Base-by-base conservation (phyloP, 2,888 invertebrate species). In the Calephelis perditalis region DNA sequence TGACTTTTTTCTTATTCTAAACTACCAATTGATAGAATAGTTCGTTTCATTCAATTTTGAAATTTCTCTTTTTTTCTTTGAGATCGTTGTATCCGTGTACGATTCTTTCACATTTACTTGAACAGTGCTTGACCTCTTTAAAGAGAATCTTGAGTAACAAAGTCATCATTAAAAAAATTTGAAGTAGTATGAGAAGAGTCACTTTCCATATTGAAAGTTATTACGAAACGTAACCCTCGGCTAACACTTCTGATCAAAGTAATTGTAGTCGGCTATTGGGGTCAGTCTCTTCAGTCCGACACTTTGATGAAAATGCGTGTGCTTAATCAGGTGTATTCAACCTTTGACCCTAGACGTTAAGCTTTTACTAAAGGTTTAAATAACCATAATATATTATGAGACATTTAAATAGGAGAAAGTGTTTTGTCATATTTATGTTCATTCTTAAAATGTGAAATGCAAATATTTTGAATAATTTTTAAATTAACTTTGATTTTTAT, bases 121-220 rank as follows among this genome's bases (percentile, higher is more conserved):
- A 49, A 15, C 47, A 49, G 26, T 35, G 11, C 52, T 52, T 52
- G 11, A 49, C 35, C 52, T 35, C 26, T 35, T 5, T 35, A 40
- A 8, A 40, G 35, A 35, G 52, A 35, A 35, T 52, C 35, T 52
- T 52, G 52, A 52, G 26, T 5, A 15, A 5, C 35, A 6, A 35
- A 9, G 5, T 52, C 10, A 52, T 35, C 26, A 12, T 52, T 26
- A 49, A 52, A 12, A 35, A 52, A 52, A 7, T 35, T 52, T 52
- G 52, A 52, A 52, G 26, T 52, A 26, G 35, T 10, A 11, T 35
- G 10, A 35, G 52, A 52, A 35, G 35, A 52, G 5, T 52, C 35
- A 52, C 52, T 52, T 52, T 52, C 52, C 52, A 52, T 52, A 52
- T 52, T 11, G 52, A 52, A 52, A 52, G 52, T 52, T 26, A 52